These are phyloP conservation scores for Suricata suricatta DNA, from an alignment of 2,113 vertebrate species.

Conservation along the genomic window DNA sequence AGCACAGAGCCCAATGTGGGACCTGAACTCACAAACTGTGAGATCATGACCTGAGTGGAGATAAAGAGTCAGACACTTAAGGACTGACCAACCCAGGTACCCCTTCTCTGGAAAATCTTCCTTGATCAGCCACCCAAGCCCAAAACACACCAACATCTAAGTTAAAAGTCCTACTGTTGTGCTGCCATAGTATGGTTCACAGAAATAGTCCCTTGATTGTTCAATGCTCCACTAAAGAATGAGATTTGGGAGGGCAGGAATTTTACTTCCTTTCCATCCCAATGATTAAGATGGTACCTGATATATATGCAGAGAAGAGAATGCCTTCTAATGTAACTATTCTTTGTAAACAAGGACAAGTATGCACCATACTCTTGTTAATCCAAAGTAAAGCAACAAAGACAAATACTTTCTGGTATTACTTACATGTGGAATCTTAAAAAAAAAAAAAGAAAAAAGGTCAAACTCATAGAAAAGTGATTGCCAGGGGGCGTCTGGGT, in stretches of 20 bases:
- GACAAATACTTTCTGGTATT: background rate
- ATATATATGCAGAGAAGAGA: background rate
- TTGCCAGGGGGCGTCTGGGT: too few relatives aligned
- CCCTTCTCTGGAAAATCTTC: slow-evolving; percentile 12
- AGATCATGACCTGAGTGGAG: too few relatives aligned
- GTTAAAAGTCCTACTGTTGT: background rate
- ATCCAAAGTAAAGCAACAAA: slow-evolving; percentile 24
- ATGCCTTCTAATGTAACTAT: slow-evolving; percentile 7
- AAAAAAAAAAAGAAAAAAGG: background rate
- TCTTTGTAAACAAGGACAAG: background rate
- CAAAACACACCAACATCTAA: background rate
- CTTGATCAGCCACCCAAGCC: background rate
- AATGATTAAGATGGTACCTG: background rate
- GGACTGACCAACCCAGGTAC: too few relatives aligned
- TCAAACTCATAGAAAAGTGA: background rate
- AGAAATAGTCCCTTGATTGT: background rate
- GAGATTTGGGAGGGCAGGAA: background rate
- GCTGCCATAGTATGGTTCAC: background rate
- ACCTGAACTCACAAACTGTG: too few relatives aligned
- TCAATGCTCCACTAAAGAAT: background rate
- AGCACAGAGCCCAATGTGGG: too few relatives aligned
- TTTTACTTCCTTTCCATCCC: background rate
- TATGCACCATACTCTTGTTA: background rate
- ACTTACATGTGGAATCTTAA: background rate
- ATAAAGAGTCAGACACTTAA: too few relatives aligned